Base-by-base conservation (phyloP, 2,113 vertebrate genomes). In the Rutilus rutilus region DNA sequence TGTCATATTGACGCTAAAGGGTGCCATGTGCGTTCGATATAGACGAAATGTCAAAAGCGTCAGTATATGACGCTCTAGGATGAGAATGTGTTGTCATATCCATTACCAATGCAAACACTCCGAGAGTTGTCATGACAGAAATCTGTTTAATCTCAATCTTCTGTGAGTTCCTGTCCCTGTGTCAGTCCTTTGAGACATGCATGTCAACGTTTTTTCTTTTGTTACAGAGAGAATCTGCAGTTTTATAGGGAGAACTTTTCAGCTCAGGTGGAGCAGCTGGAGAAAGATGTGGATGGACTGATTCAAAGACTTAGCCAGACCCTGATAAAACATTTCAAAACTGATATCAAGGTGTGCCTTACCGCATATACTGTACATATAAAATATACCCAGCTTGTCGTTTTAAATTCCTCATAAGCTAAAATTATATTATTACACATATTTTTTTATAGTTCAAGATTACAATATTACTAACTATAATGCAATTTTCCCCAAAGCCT, bases 281-380 rank as follows among this genome's bases (percentile, higher is more conserved):
- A 36, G 7, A 60, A 3, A 9, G 92, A 94, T 10, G 82, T 90
- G 42, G 85, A 90, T 73, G 33, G 47, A 67, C 80, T 93, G 77
- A 78, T 89, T 1, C 27, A 0, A 5, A 19, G 54, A 36, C 89
- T 95, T 7, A 39, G 60, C 2, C 39, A 64, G 82, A 62, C 59
- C 12, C 86, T 96, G 75, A 91, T 93, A 84, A 74, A 94, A 0
- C 92, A 93, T 78, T 94, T 92, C 86, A 92, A 89, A 83, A 85
- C 86, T 1, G 85, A 93, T 0, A 88, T 93, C 5, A 42, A 92
- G 93, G 95, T 95, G 65, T 4, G 86, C 36, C 62, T 25, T 45
- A 73, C 15, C 7, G 33, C 9, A 65, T 1, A 71, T 62, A 42
- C n/a, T 42, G 23, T 33, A 36, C 85, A 23, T 88, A 17, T 54